Conservation (phyloP, 1,140 invertebrate genomes). For the Aricia agestis region DNA sequence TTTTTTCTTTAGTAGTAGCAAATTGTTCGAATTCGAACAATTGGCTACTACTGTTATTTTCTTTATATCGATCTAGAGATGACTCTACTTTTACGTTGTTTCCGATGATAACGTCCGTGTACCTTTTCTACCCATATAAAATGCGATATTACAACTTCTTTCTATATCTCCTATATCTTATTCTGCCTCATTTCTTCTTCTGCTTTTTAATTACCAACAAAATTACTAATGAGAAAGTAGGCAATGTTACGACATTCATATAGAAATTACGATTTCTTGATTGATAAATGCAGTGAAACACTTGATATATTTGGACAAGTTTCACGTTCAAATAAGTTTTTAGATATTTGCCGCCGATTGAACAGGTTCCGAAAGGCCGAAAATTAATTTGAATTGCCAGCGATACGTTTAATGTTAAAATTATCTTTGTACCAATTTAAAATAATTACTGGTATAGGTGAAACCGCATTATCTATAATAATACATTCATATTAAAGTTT, state of each 20-base stretch:
- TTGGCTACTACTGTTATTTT: no score
- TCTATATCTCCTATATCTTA: not conserved
- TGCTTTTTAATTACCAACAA: not conserved
- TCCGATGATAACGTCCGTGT: no score
- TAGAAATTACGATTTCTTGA: not conserved
- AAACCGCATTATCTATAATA: not conserved
- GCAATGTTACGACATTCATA: no score
- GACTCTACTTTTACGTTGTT: no score
- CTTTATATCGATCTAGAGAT: no score
- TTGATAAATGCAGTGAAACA: not conserved
- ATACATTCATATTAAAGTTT: not conserved
- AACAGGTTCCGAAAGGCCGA: not conserved
- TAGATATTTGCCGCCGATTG: not conserved
- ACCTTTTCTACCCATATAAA: no score
- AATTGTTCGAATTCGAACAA: no score
- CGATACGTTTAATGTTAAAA: not conserved
- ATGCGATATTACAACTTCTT: no score
- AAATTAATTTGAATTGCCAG: not conserved
- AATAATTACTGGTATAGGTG: not conserved
- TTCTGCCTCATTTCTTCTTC: not conserved
- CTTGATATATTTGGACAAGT: slow-evolving; percentile 1
- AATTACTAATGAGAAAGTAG: not conserved
- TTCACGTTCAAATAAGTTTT: not conserved
- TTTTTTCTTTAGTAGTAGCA: no score
- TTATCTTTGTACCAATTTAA: not conserved